Percentiles rank a stretch among this genome's conserved stretches.
phyloP scores from a whole-genome alignment of 2,113 vertebrate species.

The Hyperopisus bebe region DNA sequence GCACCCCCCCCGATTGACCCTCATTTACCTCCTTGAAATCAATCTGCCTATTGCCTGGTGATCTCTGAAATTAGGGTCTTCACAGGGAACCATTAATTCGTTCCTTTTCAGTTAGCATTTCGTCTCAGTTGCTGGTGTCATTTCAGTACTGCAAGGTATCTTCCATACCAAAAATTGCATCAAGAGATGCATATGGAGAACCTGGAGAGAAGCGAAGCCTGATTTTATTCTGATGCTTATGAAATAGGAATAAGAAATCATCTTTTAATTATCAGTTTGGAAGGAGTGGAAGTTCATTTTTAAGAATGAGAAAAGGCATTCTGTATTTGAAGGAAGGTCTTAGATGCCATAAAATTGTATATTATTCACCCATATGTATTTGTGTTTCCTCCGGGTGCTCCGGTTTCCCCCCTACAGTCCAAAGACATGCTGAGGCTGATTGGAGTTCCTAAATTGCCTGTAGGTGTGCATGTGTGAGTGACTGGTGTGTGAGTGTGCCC shows the following conservation, averaged over 20 bases:
- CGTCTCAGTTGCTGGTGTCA: background rate
- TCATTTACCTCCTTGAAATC: background rate
- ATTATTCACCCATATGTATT: background rate
- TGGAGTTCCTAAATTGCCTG: no score
- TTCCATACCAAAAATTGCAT: background rate
- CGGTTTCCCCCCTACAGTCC: no score
- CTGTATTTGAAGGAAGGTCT: background rate
- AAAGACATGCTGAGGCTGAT: no score
- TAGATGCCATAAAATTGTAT: background rate
- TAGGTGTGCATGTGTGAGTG: no score
- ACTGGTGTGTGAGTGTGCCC: no score
- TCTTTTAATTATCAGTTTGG: background rate
- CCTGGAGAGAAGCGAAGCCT: no score
- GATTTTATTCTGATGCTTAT: no score
- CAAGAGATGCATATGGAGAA: background rate
- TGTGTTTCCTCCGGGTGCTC: no score
- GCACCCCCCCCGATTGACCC: background rate
- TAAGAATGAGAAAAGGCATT: background rate
- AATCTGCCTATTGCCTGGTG: background rate
- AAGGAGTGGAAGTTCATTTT: background rate
- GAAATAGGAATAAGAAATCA: no score
- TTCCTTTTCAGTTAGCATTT: background rate
- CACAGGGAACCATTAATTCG: background rate
- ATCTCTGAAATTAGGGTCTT: background rate
- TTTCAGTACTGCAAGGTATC: background rate